Evolutionary conservation across 2,797 vertebrate species (phyloP), one percentile per base, ranked within the genome.

Genomic region (Hypotaenidia okinawae): DNA sequence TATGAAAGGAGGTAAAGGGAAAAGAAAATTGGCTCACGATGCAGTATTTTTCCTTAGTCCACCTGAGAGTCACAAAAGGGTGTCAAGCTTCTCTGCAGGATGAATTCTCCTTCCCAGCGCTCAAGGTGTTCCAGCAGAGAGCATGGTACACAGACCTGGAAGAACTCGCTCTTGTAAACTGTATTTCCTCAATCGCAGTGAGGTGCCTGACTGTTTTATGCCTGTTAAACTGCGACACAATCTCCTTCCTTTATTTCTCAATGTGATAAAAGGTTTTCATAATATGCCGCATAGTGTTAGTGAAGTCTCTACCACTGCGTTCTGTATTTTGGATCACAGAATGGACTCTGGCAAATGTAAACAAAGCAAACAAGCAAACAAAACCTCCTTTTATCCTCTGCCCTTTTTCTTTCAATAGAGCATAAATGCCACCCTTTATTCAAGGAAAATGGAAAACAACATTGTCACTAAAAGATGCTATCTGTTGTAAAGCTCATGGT

Each of bases 251-350:
- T 80, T 85, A 77, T 92, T 87, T 95, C 82, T 68, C 64, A 62
- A 32, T 43, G 58, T 89, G 87, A 93, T 89, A 75, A 91, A 91
- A 96, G 51, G 51, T 89, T 92, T 93, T 96, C 92, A 91, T 85
- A 92, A 92, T 30, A 43, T 30, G 68, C 18, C 79, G 62, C 68
- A 39, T 33, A 77, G 55, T 17, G 79, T 59, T 89, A 92, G 62
- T 62, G 59, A 52, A 66, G 30, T 52, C 9, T 75, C 47, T 81
- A 91, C 45, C 35, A 86, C 75, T 80, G 89, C 30, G 84, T 35
- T 78, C 41, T 52, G 69, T 69, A 61, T 91, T 97, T 96, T 93
- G 37, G 27, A 70, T 89, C 28, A 39, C 73, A n/a, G 57, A 90
- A 84, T 33, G 39, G 10, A 74, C 66, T 93, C 61, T 80, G 30